Base-by-base conservation (phyloP, 2,888 invertebrate species). In the Cheiracanthium punctorium region DNA sequence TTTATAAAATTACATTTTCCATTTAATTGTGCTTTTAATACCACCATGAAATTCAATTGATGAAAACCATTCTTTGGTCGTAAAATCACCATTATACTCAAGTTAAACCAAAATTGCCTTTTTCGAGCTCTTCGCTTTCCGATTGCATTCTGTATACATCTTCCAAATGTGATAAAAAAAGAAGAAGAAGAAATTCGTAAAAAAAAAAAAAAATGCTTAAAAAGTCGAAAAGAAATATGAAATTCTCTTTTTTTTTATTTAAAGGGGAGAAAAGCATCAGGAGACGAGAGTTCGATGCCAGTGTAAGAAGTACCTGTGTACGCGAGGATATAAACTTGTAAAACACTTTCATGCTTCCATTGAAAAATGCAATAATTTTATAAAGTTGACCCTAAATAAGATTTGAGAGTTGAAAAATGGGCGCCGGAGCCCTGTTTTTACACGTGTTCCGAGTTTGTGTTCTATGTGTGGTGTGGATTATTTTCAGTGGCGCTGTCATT, bases 341-440 rank as follows among this genome's bases (percentile, higher is more conserved):
- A n/a, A 65, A 58, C 67, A 76, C 76, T 72, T 75, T 72, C 0
- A 84, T 84, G 84, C 84, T 84, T 84, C 84, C 84, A 84, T 67
- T 79, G 79, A n/a, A 52, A 84, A 73, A 84, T 79, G 84, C 84
- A 84, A 84, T 84, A 84, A 84, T 84, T 84, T 84, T 84, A 79
- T 84, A 84, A 84, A 73, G 79, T 84, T 84, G 58, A 58, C 58
- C 58, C 8, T 24, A 58, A 20, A 20, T 70, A 58, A 70, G 17
- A 76, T 20, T 82, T 74, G 73, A 74, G 58, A 73, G 84, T 74
- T 73, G 84, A 79, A 65, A 70, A 75, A 58, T 71, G 29, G 43
- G 29, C 58, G 65, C 67, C 76, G 70, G 74, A 76, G 76, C 76
- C 71, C 76, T 82, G 72, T 82, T 82, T 76, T 76, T 76, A 58